These are phyloP conservation scores for Hemistola chrysoprasaria DNA, from an alignment of 2,888 invertebrate genomes.

Conservation along the genomic window DNA sequence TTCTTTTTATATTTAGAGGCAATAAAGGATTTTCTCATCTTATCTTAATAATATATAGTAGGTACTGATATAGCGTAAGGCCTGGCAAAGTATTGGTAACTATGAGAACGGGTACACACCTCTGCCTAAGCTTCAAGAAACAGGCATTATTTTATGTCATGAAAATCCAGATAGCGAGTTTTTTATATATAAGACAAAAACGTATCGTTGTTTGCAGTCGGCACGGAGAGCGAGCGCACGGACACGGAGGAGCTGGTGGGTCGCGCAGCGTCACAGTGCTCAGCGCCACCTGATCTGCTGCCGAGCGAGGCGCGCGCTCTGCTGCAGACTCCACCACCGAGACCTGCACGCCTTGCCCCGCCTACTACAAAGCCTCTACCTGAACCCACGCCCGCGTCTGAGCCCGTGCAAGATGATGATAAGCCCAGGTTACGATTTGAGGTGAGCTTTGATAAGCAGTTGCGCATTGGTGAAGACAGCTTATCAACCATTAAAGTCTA, in stretches of 20 bases:
- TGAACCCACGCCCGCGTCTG: slow-evolving; percentile 40
- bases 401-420: slow-evolving; percentile 44
- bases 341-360: slow-evolving; percentile 21
- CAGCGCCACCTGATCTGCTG: slow-evolving; percentile 84
- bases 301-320: slow-evolving; percentile 81
- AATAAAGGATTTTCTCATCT: no score
- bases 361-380: slow-evolving; percentile 36
- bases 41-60: no score
- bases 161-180: no score
- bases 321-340: slow-evolving; percentile 52
- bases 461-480: no score
- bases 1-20: no score
- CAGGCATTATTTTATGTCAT: no score
- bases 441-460: slow-evolving; percentile 38
- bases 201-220: slow-evolving; percentile 77
- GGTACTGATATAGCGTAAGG: no score
- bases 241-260: slow-evolving; percentile 88
- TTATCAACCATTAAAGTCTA: no score
- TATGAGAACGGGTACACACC: slow-evolving; percentile 1
- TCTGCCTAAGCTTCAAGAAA: no score
- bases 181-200: no score
- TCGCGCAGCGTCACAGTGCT: slow-evolving; percentile 83
- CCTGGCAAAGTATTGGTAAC: no score
- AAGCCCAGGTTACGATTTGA: slow-evolving; percentile 71
- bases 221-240: slow-evolving; percentile 84